phyloP scores from a whole-genome alignment of 2,113 vertebrate genomes.

The Hippocampus mohnikei region DNA sequence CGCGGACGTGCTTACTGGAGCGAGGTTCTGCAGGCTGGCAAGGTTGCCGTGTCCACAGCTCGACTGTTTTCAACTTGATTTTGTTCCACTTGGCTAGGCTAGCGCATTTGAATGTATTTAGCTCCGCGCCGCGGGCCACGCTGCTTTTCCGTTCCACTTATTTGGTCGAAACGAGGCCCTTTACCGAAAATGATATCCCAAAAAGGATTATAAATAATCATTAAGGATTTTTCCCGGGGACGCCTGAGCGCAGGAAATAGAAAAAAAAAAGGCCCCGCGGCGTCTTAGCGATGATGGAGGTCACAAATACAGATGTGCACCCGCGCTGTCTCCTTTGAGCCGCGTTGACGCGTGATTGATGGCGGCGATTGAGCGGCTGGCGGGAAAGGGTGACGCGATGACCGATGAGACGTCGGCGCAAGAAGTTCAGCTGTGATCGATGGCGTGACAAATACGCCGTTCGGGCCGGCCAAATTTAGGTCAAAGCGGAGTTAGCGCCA shows the following conservation, averaged over 20 bases:
- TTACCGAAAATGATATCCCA: neutral
- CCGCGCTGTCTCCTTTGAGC: neutral
- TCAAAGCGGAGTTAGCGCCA: neutral
- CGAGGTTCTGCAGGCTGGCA: neutral
- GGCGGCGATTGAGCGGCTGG: conserved; percentile 23
- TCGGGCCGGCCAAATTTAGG: conserved; percentile 28
- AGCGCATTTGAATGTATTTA: conserved; percentile 1
- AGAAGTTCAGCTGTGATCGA: conserved; percentile 51
- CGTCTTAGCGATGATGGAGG: neutral
- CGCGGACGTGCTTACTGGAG: neutral
- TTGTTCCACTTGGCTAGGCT: neutral
- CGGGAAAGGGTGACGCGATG: conserved; percentile 58
- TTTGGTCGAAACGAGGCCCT: neutral
- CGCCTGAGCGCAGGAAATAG: neutral
- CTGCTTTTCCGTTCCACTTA: neutral
- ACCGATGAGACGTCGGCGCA: conserved; percentile 46
- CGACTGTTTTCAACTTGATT: neutral
- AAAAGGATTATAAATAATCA: conserved; percentile 3
- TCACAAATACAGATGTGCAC: conserved; percentile 1
- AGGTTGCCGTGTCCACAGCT: neutral
- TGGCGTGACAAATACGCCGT: conserved; percentile 50
- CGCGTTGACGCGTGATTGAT: conserved; percentile 49
- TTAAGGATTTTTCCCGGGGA: neutral
- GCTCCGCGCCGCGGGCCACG: neutral
- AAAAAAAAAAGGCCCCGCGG: neutral